Evolutionary conservation across 2,113 vertebrate species (phyloP), one percentile per base, ranked within the genome.

Genomic region (Budorcas taxicolor): DNA sequence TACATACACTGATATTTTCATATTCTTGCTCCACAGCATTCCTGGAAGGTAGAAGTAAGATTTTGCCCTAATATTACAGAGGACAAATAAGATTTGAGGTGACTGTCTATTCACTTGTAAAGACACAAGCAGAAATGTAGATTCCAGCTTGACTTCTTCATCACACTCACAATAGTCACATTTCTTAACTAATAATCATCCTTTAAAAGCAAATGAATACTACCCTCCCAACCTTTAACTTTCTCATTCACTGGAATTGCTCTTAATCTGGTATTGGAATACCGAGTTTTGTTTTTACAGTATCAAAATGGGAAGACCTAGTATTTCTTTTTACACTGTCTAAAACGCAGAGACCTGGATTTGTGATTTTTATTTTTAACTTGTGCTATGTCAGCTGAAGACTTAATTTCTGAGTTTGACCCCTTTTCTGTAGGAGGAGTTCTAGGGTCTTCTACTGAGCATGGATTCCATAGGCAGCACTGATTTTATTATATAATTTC

Each of bases 1-100:
- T 25, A 36, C 31, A 62, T 67, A 62, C 10, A 71, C 17, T 91
- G 29, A 19, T 87, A 71, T 84, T 80, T 96, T 97, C 74, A 23
- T 94, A n/a, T 2, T 60, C 47, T 96, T 96, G 52, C 16, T 96
- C 94, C 27, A 21, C n/a, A 74, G 67, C 47, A 31, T 91, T 89
- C 47, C 62, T 94, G 88, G 83, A 93, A 96, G 96, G 91, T 90
- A 97, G 82, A 97, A 91, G 55, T 90, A 90, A 96, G 13, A 87
- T 91, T 97, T 91, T n/a, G 78, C 57, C 25, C 33, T 62, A 53
- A 21, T 86, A 29, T 78, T 93, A 71, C 62, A 40, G 13, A n/a
- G 82, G 82, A 7, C 78, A 78, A 76, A 47, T 95, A 83, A 91
- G 98, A 91, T 91, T 88, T 89, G 67, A 95, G 91, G 58, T 90